A percentile compares a stretch with the other conserved stretches of the same genome.
Conservation (phyloP, 2,888 invertebrate genomes). For the Drosophila cracens region DNA sequence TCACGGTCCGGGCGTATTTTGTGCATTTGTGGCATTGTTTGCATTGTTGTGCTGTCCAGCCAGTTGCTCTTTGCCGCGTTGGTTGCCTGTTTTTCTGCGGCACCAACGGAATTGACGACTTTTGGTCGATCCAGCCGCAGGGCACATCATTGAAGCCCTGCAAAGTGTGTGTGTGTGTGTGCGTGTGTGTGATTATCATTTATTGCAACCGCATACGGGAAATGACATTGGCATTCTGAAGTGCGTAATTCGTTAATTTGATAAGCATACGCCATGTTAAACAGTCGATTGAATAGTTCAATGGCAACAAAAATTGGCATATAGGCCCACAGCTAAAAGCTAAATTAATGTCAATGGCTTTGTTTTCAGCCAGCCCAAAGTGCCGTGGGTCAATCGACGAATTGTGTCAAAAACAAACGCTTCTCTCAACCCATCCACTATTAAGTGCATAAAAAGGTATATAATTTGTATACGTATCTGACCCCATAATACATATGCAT, state of each 20-base stretch:
- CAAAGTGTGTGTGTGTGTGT: background rate
- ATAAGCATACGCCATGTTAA: conserved; percentile 74
- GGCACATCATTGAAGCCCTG: conserved; percentile 38
- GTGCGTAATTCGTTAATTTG: conserved; percentile 77
- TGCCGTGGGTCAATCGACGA: conserved; percentile 15
- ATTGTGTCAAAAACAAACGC: background rate
- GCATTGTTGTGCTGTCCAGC: conserved; percentile 64
- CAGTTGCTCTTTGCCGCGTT: conserved; percentile 31
- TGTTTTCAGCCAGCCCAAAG: conserved; percentile 14
- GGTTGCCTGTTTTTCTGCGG: conserved; percentile 69
- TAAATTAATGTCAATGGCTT: conserved; percentile 22
- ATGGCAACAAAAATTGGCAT: conserved; percentile 32
- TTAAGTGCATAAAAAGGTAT: background rate
- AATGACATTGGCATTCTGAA: conserved; percentile 63
- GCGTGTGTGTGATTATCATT: conserved; percentile 65
- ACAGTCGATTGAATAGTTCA: conserved; percentile 59
- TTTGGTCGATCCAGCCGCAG: conserved; percentile 67
- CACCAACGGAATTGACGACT: conserved; percentile 74
- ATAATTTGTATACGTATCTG: background rate
- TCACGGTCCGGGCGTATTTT: conserved; percentile 62
- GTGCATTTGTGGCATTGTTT: conserved; percentile 78
- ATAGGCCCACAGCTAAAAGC: conserved; percentile 23
- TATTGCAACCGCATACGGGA: conserved; percentile 74
- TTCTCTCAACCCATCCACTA: background rate
- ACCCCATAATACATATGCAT: background rate